These are phyloP conservation scores for Gobiocypris rarus DNA, from an alignment of 2,113 vertebrate genomes.

Conservation along the genomic window DNA sequence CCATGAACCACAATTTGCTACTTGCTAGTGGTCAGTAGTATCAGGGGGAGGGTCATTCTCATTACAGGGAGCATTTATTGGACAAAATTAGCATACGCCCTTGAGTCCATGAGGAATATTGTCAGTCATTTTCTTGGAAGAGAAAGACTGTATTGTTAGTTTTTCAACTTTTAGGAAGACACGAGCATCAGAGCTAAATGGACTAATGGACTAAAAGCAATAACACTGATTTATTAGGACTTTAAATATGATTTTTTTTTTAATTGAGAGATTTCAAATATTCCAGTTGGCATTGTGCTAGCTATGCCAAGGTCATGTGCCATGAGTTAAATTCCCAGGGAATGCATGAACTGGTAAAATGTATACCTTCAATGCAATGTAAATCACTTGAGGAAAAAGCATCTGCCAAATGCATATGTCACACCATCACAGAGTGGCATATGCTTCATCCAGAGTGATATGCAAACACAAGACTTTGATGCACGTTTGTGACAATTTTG, in stretches of 20 bases:
- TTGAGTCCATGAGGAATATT: neutral
- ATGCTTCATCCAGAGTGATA: neutral
- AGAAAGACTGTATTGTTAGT: no score
- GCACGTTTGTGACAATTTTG: neutral
- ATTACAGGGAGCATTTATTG: neutral
- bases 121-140: no score
- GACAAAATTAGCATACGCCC: neutral
- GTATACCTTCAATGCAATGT: neutral
- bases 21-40: neutral
- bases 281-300: no score
- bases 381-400: neutral
- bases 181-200: neutral
- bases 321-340: neutral
- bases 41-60: neutral
- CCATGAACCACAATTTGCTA: neutral
- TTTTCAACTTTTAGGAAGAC: no score
- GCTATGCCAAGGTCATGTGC: neutral
- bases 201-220: neutral
- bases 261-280: neutral
- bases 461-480: neutral
- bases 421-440: neutral
- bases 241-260: neutral
- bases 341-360: neutral
- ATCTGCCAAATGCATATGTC: neutral
- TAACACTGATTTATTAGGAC: neutral